Conservation (phyloP, 2,113 vertebrate species). For the Pseudopodoces humilis region DNA sequence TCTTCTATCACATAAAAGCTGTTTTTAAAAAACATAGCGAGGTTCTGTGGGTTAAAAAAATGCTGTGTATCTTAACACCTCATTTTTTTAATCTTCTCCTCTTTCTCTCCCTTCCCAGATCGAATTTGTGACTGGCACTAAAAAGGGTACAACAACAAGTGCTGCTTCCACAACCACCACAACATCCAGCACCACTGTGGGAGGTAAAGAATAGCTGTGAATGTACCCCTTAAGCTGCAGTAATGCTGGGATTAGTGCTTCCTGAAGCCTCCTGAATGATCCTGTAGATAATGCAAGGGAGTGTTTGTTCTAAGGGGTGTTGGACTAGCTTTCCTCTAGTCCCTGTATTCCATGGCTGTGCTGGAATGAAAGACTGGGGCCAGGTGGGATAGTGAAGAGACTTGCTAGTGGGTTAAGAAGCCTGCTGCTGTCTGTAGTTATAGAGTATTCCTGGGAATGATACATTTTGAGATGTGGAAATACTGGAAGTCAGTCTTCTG, state of each 20-base stretch:
- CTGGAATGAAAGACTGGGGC: neutral
- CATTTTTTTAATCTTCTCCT: neutral
- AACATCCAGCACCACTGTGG: conserved; percentile 82
- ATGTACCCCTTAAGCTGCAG: neutral
- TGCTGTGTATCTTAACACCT: neutral
- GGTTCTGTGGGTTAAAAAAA: neutral
- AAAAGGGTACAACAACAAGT: conserved; percentile 90
- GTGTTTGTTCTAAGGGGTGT: neutral
- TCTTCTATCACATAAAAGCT: neutral
- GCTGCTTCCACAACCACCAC: conserved; percentile 84
- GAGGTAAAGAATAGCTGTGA: conserved; percentile 79
- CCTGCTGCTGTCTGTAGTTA: neutral
- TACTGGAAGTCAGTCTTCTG: neutral
- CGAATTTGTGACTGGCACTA: conserved; percentile 97
- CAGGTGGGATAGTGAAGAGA: neutral
- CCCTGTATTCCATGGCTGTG: neutral
- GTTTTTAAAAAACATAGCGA: neutral
- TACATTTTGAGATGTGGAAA: neutral
- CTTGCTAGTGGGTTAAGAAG: neutral
- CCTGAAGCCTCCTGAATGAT: neutral
- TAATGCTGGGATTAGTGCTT: neutral
- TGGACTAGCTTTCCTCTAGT: neutral
- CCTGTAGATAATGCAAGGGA: neutral
- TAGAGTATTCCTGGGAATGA: neutral
- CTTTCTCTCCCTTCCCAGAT: conserved; percentile 76